phyloP scores from a whole-genome alignment of 2,888 invertebrate genomes.

The Athrips mouffetella region DNA sequence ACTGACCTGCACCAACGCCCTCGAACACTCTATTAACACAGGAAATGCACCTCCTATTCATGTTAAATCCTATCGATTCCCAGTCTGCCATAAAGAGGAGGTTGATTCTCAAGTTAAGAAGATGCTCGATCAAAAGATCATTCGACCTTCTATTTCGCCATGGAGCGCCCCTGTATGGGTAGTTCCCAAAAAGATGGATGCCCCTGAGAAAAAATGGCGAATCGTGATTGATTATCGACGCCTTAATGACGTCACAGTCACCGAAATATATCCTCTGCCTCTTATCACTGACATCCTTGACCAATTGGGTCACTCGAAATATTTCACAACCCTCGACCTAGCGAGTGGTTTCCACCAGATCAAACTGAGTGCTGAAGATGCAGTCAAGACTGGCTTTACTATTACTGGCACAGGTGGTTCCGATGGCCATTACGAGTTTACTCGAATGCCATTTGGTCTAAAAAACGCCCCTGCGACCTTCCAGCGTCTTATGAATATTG shows the following conservation, averaged over 20 bases:
- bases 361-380: too few species aligned
- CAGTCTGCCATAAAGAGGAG: constrained; percentile 1
- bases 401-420: too few species aligned
- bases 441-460: too few species aligned
- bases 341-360: constrained; percentile 19
- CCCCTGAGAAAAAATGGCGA: too few species aligned
- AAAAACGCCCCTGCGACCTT: too few species aligned
- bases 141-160: constrained; percentile 16
- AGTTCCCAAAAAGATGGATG: not conserved
- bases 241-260: too few species aligned
- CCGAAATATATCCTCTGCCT: constrained; percentile 22
- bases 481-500: too few species aligned
- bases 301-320: constrained; percentile 9
- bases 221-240: not conserved
- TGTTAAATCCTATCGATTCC: constrained; percentile 6
- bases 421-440: too few species aligned
- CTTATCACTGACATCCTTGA: constrained; percentile 17
- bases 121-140: constrained; percentile 12
- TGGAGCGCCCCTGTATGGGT: not conserved
- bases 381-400: too few species aligned
- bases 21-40: not conserved
- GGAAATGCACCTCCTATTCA: too few species aligned
- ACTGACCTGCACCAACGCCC: not conserved
- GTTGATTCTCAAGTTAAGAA: not conserved
- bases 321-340: constrained; percentile 18